Base-by-base conservation (phyloP, 2,113 vertebrate species). In the Corapipo altera region DNA sequence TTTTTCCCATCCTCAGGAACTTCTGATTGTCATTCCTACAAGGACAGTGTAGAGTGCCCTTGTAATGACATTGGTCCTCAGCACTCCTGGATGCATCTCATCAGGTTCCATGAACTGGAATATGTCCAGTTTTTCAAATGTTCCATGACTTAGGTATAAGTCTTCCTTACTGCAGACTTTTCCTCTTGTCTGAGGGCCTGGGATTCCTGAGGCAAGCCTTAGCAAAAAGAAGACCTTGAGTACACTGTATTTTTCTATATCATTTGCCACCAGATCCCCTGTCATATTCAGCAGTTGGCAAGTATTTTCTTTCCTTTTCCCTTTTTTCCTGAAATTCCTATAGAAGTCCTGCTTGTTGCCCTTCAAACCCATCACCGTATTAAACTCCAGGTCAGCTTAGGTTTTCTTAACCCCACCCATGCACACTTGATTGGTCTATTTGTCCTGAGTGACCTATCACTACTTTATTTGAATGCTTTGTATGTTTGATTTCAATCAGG, bases 271-370 rank as follows among this genome's bases (percentile, higher is more conserved):
- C 13, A 35, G 5, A 0, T 21, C 4, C 7, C 2, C 2, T 59
- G 8, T 5, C 8, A 1, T 41, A 1, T 55, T 64, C 35, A 48
- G 3, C 11, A 52, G 24, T 6, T 5, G 18, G 4, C 7, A 39
- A 3, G 2, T 23, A 41, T 55, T 67, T 67, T 55, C 3, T 18
- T 55, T 81, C 39, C 17, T 65, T 88, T 91, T 51, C 8, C 9
- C 4, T 76, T 65, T 46, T 7, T 28, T 76, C 7, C 35, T 64
- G 23, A 51, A 77, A 70, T 44, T 49, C 4, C 11, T 48, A 20
- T 10, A 43, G 44, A 61, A 76, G 5, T 2, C 32, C 5, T 58
- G 13, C 22, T 39, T 78, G 9, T 30, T 71, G 15, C 17, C 19
- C 48, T 71, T 76, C 26, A 54, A 61, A 66, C 46, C 33, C 11